Evolutionary conservation across 2,113 vertebrate species (phyloP).

Genomic region (Actenoides lindsayi): DNA sequence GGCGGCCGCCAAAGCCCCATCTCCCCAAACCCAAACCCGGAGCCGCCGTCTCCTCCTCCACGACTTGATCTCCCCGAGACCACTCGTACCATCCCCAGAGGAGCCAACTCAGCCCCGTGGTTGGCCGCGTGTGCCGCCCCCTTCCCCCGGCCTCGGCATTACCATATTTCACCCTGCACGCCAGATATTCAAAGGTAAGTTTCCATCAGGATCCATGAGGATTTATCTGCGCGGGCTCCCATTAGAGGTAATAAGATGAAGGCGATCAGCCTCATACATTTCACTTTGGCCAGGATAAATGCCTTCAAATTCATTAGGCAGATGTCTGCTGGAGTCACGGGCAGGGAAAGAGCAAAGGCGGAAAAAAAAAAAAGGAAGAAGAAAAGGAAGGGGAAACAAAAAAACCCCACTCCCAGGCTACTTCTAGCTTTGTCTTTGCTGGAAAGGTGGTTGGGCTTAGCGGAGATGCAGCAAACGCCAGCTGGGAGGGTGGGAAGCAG

Average conservation of each 20-base stretch:
- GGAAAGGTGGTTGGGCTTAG: background rate
- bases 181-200: conserved; percentile 34
- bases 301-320: conserved; percentile 21
- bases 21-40: background rate
- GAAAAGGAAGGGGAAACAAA: background rate
- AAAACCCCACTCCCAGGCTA: background rate
- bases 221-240: conserved; percentile 56
- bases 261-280: conserved; percentile 56
- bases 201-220: conserved; percentile 48
- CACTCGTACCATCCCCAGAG: accelerated
- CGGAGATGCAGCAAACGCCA: background rate
- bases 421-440: background rate
- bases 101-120: background rate
- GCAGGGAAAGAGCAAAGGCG: background rate
- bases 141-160: background rate
- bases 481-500: background rate
- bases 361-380: background rate
- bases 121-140: background rate
- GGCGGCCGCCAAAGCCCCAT: no score
- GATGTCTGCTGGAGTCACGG: background rate
- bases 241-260: conserved; percentile 64
- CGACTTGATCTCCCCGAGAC: accelerated
- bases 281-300: conserved; percentile 43
- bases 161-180: background rate
- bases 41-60: background rate